Evolutionary conservation across 2,888 invertebrate species (phyloP).

Genomic region (Mechanitis mazaeus): DNA sequence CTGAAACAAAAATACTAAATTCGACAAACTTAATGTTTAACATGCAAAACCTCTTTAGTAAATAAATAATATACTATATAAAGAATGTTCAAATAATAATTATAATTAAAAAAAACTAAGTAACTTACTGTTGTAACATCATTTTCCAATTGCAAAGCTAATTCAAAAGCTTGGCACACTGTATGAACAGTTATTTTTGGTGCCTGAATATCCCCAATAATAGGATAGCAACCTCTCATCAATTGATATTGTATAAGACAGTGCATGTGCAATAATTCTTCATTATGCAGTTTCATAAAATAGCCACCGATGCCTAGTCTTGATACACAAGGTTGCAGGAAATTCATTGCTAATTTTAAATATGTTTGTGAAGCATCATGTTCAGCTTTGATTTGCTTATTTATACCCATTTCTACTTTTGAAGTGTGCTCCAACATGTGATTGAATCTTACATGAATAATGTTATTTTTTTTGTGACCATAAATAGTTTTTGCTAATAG

Average conservation of each 20-base stretch:
- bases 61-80: background rate
- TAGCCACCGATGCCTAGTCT: slow-evolving; percentile 1
- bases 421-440: background rate
- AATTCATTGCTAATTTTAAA: slow-evolving; percentile 2
- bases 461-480: no score
- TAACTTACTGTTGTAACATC: background rate
- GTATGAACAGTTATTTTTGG: background rate
- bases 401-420: slow-evolving; percentile 2
- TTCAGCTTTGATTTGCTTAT: slow-evolving; percentile 1
- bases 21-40: background rate
- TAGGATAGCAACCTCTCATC: background rate
- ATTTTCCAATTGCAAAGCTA: background rate
- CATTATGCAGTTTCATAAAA: slow-evolving; percentile 3
- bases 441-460: background rate
- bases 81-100: background rate
- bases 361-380: background rate
- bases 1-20: background rate
- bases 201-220: background rate
- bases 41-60: background rate
- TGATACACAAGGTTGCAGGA: slow-evolving; percentile 1
- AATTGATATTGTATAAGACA: background rate
- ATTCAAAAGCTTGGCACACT: background rate
- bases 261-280: background rate
- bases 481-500: no score
- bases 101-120: background rate